A percentile compares a stretch with the other conserved stretches of the same genome.
Evolutionary conservation across 64 coral and sea anemone genomes (phyloP).

Genomic region (Stichodactyla helianthus): DNA sequence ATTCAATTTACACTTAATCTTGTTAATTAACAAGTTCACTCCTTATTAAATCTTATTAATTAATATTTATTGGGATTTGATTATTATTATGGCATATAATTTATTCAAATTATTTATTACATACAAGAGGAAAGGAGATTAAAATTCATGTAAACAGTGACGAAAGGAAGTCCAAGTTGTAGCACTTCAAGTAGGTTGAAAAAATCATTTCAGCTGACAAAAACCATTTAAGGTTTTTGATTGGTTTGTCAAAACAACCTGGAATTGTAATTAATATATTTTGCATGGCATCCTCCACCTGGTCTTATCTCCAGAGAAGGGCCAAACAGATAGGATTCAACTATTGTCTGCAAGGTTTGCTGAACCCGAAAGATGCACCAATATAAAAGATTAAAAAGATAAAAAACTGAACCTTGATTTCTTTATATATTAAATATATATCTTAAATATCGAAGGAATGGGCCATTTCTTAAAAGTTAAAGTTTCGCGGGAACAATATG

Average conservation of each 20-base stretch:
- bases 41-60: background rate
- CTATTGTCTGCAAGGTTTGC: background rate
- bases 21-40: background rate
- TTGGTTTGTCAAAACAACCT: background rate
- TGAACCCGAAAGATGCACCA: background rate
- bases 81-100: background rate
- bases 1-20: constrained; percentile 7
- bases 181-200: background rate
- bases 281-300: background rate
- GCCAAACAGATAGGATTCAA: background rate
- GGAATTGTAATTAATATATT: background rate
- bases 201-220: background rate
- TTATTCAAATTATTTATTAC: background rate
- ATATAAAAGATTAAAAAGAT: background rate
- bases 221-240: background rate
- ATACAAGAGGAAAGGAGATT: background rate
- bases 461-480: background rate
- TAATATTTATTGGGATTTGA: background rate
- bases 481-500: background rate
- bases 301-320: background rate
- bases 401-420: background rate
- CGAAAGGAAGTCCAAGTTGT: background rate
- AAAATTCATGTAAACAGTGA: background rate
- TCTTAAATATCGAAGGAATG: too few species aligned
- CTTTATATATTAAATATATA: background rate